These are phyloP conservation scores for Vicugna pacos DNA, from an alignment of 2,113 vertebrate species.

Conservation along the genomic window DNA sequence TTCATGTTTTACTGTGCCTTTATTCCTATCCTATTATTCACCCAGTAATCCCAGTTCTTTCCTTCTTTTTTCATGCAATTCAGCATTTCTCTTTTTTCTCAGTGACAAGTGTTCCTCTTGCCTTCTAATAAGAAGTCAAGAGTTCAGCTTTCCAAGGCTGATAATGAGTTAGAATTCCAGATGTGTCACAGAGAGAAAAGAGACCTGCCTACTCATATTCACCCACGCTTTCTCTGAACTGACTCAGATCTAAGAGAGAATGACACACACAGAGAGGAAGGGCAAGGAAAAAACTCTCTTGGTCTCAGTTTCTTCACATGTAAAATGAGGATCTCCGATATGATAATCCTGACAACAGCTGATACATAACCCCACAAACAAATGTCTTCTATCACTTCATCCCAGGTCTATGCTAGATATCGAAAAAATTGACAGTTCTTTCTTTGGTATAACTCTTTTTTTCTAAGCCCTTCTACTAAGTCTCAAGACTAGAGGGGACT, in stretches of 20 bases:
- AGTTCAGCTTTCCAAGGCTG: not conserved
- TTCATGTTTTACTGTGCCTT: not conserved
- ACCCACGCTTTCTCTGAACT: not conserved
- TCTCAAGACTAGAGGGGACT: not conserved
- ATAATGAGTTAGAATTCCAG: not conserved
- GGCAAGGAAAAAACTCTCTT: not conserved
- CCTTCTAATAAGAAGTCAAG: constrained; percentile 27
- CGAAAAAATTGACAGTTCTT: not conserved
- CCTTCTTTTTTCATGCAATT: not conserved
- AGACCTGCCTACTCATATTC: not conserved
- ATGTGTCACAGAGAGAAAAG: not conserved
- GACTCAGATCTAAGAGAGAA: not conserved
- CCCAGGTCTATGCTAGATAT: not conserved
- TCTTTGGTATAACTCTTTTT: not conserved
- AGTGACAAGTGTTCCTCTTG: not conserved
- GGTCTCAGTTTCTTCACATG: not conserved
- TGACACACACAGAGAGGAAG: not conserved
- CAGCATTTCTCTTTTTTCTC: constrained; percentile 32
- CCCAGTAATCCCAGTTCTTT: not conserved
- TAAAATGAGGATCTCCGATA: not conserved
- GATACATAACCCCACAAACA: not conserved
- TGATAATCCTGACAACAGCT: not conserved
- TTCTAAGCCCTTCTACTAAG: not conserved
- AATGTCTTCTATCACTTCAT: not conserved
- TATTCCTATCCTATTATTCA: not conserved